Evolutionary conservation across 2,797 vertebrate genomes (phyloP), one percentile per base, ranked within the genome.

Genomic region (Clarias laeviceps): DNA sequence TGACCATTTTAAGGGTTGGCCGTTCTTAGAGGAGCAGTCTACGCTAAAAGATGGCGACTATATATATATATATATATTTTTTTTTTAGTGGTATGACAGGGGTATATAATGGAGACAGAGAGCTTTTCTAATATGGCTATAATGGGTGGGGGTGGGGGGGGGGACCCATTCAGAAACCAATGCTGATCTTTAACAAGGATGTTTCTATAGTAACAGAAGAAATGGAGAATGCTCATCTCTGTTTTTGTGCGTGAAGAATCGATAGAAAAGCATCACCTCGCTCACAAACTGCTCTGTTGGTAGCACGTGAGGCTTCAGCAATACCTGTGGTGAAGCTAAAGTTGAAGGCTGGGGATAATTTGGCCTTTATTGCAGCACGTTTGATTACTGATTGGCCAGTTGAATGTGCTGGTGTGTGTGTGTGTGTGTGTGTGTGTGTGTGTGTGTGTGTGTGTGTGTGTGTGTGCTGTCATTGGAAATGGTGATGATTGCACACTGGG

Each of bases 141-240:
- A 88, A 91, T 86, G 86, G 72, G 89, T 84, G 88, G 90, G 59
- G 82, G 40, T 11, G 85, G 88, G 90, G 59, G 82, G 40, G 45
- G 45, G 45, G 1, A 50, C 88, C 90, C 81, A 84, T 88, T 91
- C 87, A 89, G 83, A 90, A 82, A 91, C 68, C 89, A 81, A 90
- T 61, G 87, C 83, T 86, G 85, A 85, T 85, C 86, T 90, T 90
- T 89, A 89, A 92, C 90, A 92, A 90, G 84, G 29, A 69, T 82
- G 92, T 93, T 92, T 84, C 93, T 91, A 93, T 93, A 91, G 92
- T 91, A 93, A 94, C 91, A 57, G 78, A 83, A 83, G 65, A 77
- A 89, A 93, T 90, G 80, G 90, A 76, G 87, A 90, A 88, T 90
- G 84, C 83, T 89, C 82, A 87, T 77, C 76, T 82, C 69, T 64